phyloP scores from a whole-genome alignment of 2,113 vertebrate species.

The Chauna torquata region DNA sequence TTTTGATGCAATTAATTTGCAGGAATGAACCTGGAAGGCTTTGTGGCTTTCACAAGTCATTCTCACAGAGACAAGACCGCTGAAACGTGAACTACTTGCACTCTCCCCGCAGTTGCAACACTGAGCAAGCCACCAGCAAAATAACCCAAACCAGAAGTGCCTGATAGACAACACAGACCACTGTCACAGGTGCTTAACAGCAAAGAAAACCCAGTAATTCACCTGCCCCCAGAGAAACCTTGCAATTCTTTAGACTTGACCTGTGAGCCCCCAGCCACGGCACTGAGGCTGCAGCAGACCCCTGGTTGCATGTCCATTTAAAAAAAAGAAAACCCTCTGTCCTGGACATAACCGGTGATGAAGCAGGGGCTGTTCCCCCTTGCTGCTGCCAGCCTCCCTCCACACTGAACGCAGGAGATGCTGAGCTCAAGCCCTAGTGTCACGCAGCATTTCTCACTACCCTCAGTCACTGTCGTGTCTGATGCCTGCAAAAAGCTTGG shows the following conservation, averaged over 20 bases:
- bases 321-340: not conserved
- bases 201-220: not conserved
- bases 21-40: not conserved
- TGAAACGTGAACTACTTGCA: not conserved
- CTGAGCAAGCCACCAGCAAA: not conserved
- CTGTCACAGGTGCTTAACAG: not conserved
- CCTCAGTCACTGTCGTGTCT: not conserved
- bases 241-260: not conserved
- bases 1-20: not conserved
- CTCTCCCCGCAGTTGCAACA: not conserved
- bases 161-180: not conserved
- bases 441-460: not conserved
- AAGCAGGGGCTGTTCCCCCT: not conserved
- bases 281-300: not conserved
- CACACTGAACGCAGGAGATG: accelerated
- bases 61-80: accelerated
- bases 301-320: not conserved
- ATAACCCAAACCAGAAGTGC: not conserved
- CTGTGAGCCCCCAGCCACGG: not conserved
- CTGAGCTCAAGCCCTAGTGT: not conserved
- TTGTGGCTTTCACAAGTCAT: not conserved
- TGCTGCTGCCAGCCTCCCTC: not conserved
- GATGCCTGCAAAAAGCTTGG: not conserved
- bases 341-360: not conserved
- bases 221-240: not conserved